Conservation (phyloP, 1,140 invertebrate species). For the Drosophila sp. region DNA sequence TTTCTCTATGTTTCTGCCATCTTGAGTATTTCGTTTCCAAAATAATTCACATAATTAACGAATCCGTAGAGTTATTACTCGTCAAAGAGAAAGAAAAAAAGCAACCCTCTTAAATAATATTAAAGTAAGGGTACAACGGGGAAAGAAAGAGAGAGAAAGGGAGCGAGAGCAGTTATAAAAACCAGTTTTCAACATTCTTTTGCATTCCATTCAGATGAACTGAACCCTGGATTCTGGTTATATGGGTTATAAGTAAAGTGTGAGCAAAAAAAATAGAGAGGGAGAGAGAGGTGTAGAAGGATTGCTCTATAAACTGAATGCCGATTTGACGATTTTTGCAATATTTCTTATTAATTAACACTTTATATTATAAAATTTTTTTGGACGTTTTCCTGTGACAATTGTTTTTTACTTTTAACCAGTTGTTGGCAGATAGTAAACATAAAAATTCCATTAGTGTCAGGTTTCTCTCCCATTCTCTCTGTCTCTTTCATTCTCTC, state of each 20-base stretch:
- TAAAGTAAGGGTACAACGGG: background rate
- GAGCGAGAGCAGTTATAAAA: slow-evolving; percentile 3
- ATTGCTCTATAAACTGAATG: slow-evolving; percentile 4
- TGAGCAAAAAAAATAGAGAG: background rate
- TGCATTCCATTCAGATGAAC: slow-evolving; percentile 15
- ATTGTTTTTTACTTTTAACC: slow-evolving; percentile 19
- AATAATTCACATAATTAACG: slow-evolving; percentile 20
- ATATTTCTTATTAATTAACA: slow-evolving; percentile 25
- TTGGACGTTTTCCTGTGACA: slow-evolving; percentile 1
- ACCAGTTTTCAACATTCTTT: slow-evolving; percentile 16
- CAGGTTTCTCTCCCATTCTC: slow-evolving; percentile 29
- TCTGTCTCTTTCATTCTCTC: background rate
- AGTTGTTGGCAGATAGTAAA: slow-evolving; percentile 37
- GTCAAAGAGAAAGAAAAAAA: background rate
- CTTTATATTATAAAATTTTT: background rate
- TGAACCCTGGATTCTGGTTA: slow-evolving; percentile 7
- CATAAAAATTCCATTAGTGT: slow-evolving; percentile 77
- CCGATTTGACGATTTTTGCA: slow-evolving; percentile 7
- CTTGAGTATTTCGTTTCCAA: background rate
- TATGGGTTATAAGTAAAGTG: slow-evolving; percentile 4
- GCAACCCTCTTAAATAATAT: slow-evolving; percentile 8
- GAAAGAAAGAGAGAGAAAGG: background rate
- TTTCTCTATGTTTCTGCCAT: background rate
- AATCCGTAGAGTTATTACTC: slow-evolving; percentile 10
- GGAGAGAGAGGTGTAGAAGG: background rate